Base-by-base conservation (phyloP, 2,797 vertebrate species). In the Ambastaia sidthimunki region DNA sequence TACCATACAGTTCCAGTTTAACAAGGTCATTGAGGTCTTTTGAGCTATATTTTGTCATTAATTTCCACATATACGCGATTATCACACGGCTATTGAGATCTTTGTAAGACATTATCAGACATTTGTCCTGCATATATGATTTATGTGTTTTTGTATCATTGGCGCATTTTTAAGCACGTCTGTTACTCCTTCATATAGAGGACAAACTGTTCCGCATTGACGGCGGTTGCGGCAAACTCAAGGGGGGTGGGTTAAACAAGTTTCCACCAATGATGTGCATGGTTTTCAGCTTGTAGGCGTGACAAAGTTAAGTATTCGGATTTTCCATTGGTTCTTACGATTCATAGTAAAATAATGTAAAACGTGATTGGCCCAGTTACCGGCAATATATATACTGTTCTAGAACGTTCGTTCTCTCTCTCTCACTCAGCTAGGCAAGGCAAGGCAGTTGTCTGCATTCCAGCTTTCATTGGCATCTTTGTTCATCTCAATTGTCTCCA, bases 351-450 rank as follows among this genome's bases (percentile, higher is more conserved):
- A 28, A 28, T 72, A 11, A 23, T 68, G 78, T 31, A 67, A 34
- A 54, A 31, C 83, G 16, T 91, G 88, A 94, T 94, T 94, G 93
- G 94, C 69, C 86, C n/a, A 12, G 3, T 16, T 70, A 21, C 81
- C 85, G 86, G 76, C 0, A 0, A 90, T 93, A 94, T 90, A 50
- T 48, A 92, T 73, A 82, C 7, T 2, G 13, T 19, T 77, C 75
- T 48, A 0, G 81, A 0, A 4, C 0, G 0, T 2, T 25, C 85
- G 13, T 31, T 69, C 88, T 78, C 81, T 89, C 87, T 83, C 83
- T 78, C 81, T 89, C 87, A 82, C 83, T 88, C 83, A 74, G 25
- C 50, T 13, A 88, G 87, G 87, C 89, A 82, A 88, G 86, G 87
- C 79, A 50, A 41, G 68, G 79, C 18, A 25, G 71, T 2, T 21